phyloP scores from a whole-genome alignment of 2,113 vertebrate species.

The Daphoenositta chrysoptera region DNA sequence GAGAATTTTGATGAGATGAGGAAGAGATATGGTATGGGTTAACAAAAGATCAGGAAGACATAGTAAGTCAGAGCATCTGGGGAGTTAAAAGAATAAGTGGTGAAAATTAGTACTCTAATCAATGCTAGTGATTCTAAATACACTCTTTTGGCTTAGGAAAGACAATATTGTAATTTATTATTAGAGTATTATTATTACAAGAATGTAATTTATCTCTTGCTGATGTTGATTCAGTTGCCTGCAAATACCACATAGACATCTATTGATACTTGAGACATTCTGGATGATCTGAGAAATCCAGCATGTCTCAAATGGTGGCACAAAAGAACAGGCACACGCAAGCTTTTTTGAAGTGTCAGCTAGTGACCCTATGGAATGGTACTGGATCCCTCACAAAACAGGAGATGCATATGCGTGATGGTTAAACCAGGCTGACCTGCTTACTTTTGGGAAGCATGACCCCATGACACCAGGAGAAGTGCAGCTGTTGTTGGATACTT shows the following conservation, averaged over 20 bases:
- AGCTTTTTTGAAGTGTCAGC: neutral
- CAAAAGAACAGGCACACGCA: neutral
- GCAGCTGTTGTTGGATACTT: neutral
- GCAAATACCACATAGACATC: neutral
- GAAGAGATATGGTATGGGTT: fast-evolving
- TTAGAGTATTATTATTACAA: no score
- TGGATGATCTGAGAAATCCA: neutral
- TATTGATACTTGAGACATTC: neutral
- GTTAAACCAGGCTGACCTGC: neutral
- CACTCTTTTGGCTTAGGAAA: neutral
- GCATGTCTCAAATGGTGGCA: neutral
- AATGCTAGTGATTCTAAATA: neutral
- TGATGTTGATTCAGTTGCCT: neutral
- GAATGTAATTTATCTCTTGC: neutral
- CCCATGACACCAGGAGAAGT: neutral
- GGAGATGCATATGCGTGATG: neutral
- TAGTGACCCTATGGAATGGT: neutral
- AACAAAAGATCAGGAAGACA: neutral
- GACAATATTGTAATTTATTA: no score
- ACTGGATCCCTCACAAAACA: neutral
- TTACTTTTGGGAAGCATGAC: neutral
- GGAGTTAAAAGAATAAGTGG: neutral
- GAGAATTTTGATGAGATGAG: neutral
- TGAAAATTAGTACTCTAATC: neutral
- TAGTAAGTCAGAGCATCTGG: neutral